phyloP scores from a whole-genome alignment of 2,888 invertebrate genomes.

The Apocheima hispidaria region DNA sequence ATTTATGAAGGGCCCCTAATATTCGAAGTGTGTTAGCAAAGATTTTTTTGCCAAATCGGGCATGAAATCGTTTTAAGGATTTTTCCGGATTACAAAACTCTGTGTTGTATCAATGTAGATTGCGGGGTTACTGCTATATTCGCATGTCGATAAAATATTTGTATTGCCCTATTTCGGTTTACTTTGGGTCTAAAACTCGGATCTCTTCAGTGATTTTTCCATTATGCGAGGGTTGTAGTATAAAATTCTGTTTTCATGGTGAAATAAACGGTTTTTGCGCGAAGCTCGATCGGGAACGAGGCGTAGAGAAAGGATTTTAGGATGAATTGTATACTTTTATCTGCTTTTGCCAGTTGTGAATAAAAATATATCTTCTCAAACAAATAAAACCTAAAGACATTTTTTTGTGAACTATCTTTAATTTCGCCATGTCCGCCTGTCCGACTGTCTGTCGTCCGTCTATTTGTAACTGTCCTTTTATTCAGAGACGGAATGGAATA shows the following conservation, averaged over 20 bases:
- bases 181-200: conserved; percentile 9
- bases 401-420: too few species aligned
- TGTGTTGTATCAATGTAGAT: conserved; percentile 18
- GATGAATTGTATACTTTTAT: conserved; percentile 6
- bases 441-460: too few species aligned
- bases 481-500: too few species aligned
- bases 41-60: conserved; percentile 24
- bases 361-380: not conserved
- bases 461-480: too few species aligned
- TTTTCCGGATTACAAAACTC: conserved; percentile 24
- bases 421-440: too few species aligned
- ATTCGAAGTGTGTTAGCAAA: conserved; percentile 10
- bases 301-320: conserved; percentile 7
- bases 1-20: conserved; percentile 5
- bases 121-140: conserved; percentile 12
- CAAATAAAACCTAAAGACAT: too few species aligned
- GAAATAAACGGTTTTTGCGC: conserved; percentile 12
- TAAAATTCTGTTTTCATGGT: conserved; percentile 21
- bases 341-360: not conserved
- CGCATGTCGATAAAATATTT: conserved; percentile 21
- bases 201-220: conserved; percentile 11
- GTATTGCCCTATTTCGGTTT: conserved; percentile 20
- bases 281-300: not conserved
- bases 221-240: conserved; percentile 19
- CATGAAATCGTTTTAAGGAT: conserved; percentile 28